Base-by-base conservation (phyloP, 30 jellyfish, hydroid and myxozoan species). In the Rhopilema esculentum region DNA sequence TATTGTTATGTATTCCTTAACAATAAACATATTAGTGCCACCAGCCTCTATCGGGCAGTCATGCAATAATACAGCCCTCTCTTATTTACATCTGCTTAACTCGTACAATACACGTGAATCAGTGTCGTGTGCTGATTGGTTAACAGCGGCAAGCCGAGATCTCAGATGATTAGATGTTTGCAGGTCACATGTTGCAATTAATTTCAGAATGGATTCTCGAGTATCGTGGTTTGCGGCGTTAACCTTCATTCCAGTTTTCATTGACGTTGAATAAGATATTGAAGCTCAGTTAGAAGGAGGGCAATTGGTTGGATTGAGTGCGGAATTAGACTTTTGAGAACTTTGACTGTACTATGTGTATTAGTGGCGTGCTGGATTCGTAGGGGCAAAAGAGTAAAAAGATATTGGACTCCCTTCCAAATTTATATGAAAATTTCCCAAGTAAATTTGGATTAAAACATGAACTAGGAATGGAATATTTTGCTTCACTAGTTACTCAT, bases 61-160 rank as follows among this genome's bases (percentile, higher is more conserved):
- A 84, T 84, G 93, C 93, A 71, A 84, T 71, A 77, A 69, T 82
- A 49, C 72, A 69, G 85, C 69, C 91, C 72, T 26, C 91, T 82
- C 79, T 23, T 82, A 82, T 82, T 82, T 82, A 82, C 91, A 82
- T 82, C 91, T 82, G 91, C 85, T 82, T 82, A 71, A 70, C 91
- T 69, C 50, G 52, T 27, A 82, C 91, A 82, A 82, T 69, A 53
- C 91, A 82, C 91, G 91, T 51, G 91, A 69, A 82, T 82, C 78
- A 82, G 29, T 50, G 91, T 4, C n/a, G 61, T 69, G 27, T 49
- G 32, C 70, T 71, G 83, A 82, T 82, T 82, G 91, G 91, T 75
- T n/a, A 26, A 65, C 22, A 48, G 67, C 48, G 61, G 70, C 65
- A 82, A 72, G 80, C 24, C 40, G 63, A 71, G 72, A 82, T 82